Conservation (phyloP, 30 jellyfish, hydroid and myxozoan genomes). For the Turritopsis rubra region DNA sequence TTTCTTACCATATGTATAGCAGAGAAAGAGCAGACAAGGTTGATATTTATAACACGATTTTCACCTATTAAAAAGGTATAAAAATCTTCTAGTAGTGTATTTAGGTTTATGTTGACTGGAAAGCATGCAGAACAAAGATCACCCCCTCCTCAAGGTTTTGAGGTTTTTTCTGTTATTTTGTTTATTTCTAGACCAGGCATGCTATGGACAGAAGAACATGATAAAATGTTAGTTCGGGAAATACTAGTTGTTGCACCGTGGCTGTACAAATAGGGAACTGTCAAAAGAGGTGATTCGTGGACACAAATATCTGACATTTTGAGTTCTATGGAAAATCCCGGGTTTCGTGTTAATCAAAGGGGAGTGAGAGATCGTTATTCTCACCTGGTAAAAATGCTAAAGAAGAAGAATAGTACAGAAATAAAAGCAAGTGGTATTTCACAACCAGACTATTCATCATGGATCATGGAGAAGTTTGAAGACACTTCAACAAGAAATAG, state of each 20-base stretch:
- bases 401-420: neutral
- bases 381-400: conserved; percentile 11
- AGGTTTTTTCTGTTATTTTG: neutral
- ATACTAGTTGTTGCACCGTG: conserved; percentile 22
- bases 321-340: conserved; percentile 14
- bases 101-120: neutral
- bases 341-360: conserved; percentile 19
- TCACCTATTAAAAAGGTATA: neutral
- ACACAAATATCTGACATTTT: conserved; percentile 26
- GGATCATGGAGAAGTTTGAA: conserved; percentile 9
- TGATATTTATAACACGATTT: neutral
- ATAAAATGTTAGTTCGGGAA: conserved; percentile 11
- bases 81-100: neutral
- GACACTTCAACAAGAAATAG: neutral
- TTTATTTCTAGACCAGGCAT: conserved; percentile 17
- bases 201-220: conserved; percentile 22
- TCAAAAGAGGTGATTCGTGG: conserved; percentile 27
- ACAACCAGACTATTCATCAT: conserved; percentile 10
- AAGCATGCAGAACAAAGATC: neutral
- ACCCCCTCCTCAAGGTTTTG: neutral
- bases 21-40: neutral
- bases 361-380: conserved; percentile 25
- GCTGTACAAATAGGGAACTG: conserved; percentile 7
- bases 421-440: conserved; percentile 17
- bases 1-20: neutral